Conservation (phyloP, 2,888 invertebrate species). For the Osedax frankpressi region DNA sequence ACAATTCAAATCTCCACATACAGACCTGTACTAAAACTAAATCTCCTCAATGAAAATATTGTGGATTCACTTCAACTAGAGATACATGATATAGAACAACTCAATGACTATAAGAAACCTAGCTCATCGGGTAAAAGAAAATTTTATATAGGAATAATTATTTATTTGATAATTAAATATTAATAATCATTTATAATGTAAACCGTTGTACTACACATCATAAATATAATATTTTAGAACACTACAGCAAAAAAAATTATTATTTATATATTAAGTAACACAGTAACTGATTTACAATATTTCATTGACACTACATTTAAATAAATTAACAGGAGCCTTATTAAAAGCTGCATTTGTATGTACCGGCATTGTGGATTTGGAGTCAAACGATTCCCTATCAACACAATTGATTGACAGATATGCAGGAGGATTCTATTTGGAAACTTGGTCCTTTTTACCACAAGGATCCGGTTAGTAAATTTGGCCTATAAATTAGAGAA, state of each 20-base stretch:
- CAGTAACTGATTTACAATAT: no score
- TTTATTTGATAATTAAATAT: no score
- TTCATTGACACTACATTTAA: not conserved
- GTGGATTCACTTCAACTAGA: constrained; percentile 26
- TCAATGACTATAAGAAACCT: constrained; percentile 47
- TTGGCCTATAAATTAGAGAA: no score
- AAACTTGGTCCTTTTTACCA: constrained; percentile 48
- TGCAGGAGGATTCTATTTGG: constrained; percentile 47
- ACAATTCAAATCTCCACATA: no score
- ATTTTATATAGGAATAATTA: no score
- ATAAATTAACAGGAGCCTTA: constrained; percentile 43
- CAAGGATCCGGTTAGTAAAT: constrained; percentile 47
- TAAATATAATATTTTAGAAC: no score
- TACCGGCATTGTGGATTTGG: constrained; percentile 38
- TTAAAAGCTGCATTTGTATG: constrained; percentile 49
- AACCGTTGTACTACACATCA: no score
- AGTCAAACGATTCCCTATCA: constrained; percentile 29
- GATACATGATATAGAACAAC: constrained; percentile 36
- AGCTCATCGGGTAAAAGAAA: constrained; percentile 45
- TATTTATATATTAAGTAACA: no score
- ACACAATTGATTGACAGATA: constrained; percentile 40
- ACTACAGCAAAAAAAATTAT: no score
- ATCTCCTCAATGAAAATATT: not conserved
- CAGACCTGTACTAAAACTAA: not conserved
- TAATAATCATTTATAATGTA: no score